Percentiles rank a stretch among this genome's conserved stretches.
Conservation (phyloP, 2,113 vertebrate species). For the Otus sunia region DNA sequence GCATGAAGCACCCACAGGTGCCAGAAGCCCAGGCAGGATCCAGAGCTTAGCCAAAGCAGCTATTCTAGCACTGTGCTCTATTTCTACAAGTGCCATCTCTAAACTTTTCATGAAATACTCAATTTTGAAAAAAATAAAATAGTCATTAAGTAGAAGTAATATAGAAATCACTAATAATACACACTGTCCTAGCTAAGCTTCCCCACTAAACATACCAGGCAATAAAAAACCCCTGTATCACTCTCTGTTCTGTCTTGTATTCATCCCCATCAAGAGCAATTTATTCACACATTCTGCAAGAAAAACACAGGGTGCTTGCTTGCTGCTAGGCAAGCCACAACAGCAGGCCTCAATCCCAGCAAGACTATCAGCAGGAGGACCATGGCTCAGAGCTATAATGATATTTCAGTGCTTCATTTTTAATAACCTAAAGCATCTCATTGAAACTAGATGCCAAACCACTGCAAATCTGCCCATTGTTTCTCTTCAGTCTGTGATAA, state of each 20-base stretch:
- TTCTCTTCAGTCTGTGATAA: not conserved
- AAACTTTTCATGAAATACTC: not conserved
- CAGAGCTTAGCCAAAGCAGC: not conserved
- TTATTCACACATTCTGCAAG: not conserved
- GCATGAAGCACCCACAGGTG: not conserved
- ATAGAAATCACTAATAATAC: not conserved
- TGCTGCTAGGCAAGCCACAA: not conserved
- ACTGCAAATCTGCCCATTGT: not conserved
- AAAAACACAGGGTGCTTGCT: not conserved
- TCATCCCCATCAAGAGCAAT: not conserved
- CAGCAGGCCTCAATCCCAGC: not conserved
- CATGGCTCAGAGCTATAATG: not conserved
- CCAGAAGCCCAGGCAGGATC: not conserved
- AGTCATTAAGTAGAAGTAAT: not conserved
- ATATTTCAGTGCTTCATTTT: not conserved
- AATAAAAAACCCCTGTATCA: not conserved
- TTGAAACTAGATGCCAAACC: not conserved
- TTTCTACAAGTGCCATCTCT: not conserved
- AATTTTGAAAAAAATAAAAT: not conserved
- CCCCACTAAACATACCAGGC: not conserved
- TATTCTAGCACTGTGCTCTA: not conserved
- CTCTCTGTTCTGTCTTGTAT: not conserved
- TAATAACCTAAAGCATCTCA: not conserved
- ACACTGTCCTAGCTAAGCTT: not conserved
- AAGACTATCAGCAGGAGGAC: not conserved